Evolutionary conservation across 2,888 invertebrate genomes (phyloP), one percentile per base, ranked within the genome.

Genomic region (Icerya purchasi): DNA sequence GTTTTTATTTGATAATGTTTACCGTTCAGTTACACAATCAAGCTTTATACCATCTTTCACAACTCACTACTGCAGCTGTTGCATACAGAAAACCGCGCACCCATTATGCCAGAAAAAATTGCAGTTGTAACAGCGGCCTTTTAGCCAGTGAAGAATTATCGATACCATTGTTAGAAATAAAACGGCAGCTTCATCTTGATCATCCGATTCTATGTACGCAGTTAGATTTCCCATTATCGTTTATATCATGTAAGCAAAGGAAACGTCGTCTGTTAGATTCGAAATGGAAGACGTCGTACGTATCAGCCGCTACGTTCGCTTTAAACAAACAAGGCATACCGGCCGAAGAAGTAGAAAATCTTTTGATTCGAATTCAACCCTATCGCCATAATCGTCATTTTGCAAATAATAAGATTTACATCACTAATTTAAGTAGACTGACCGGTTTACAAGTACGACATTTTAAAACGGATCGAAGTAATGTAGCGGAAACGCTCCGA

Each of bases 401-500:
- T 36, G 5, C 36, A 5, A 14, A 36, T 36, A 36, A 36, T 36
- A n/a, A n/a, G n/a, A n/a, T n/a, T n/a, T n/a, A n/a, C n/a, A n/a
- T n/a, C n/a, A n/a, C n/a, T n/a, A 36, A 36, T 14, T 36, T 36
- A 8, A 14, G 5, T 8, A 8, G 5, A 36, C 14, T 36, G 14
- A 8, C 36, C 8, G 36, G 36, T 8, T 8, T 36, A 36, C 5
- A 14, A 5, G 14, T 8, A 14, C 77, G 89, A 57, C 79, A 79
- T 50, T 90, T 90, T 70, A 89, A 88, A 73, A 89, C 88, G 0
- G 82, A 85, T 65, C 75, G 87, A 58, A 80, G 78, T 63, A 75
- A 83, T 24, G 77, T 79, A 64, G 79, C 84, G 0, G 87, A 87
- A 66, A 69, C 78, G 56, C 77, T 79, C 65, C 73, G 86, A 65